A percentile compares a stretch with the other conserved stretches of the same genome.
These are phyloP conservation scores for Drosophila kohkoa DNA, from an alignment of 1,140 invertebrate species.

Conservation along the genomic window DNA sequence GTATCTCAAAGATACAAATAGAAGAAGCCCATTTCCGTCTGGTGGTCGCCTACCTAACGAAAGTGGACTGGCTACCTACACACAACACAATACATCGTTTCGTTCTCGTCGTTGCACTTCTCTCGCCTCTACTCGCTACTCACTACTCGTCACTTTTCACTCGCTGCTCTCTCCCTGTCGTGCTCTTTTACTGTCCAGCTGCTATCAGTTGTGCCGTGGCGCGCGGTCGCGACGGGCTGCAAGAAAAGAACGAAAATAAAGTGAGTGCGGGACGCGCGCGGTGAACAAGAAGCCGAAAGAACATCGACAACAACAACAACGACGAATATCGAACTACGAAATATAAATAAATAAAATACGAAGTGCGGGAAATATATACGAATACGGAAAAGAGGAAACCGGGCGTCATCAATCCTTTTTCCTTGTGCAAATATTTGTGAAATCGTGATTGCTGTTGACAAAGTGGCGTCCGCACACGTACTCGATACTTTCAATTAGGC, in stretches of 20 bases:
- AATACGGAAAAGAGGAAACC: constrained; percentile 4
- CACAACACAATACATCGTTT: neutral
- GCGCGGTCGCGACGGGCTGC: constrained; percentile 57
- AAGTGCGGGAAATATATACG: constrained; percentile 14
- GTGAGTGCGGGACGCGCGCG: constrained; percentile 21
- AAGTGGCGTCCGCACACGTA: constrained; percentile 73
- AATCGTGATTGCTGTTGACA: constrained; percentile 78
- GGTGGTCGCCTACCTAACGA: constrained; percentile 40
- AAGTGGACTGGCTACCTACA: constrained; percentile 48
- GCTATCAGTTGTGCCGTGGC: constrained; percentile 48
- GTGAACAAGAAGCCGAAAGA: constrained; percentile 12
- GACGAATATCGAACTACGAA: constrained; percentile 32
- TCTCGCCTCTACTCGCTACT: constrained; percentile 22
- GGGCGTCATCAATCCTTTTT: constrained; percentile 65
- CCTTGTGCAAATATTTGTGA: constrained; percentile 69
- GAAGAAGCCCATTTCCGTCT: constrained; percentile 74
- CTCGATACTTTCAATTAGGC: constrained; percentile 80
- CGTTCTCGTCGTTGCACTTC: constrained; percentile 30
- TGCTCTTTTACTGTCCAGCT: constrained; percentile 34
- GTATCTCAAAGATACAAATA: constrained; percentile 58
- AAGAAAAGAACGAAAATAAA: constrained; percentile 30
- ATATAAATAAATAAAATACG: constrained; percentile 26
- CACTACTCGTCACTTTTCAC: constrained; percentile 25
- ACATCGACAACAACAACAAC: constrained; percentile 18
- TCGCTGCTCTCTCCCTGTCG: constrained; percentile 24